phyloP scores from a whole-genome alignment of 1,140 invertebrate species.

The Steinernema feltiae region DNA sequence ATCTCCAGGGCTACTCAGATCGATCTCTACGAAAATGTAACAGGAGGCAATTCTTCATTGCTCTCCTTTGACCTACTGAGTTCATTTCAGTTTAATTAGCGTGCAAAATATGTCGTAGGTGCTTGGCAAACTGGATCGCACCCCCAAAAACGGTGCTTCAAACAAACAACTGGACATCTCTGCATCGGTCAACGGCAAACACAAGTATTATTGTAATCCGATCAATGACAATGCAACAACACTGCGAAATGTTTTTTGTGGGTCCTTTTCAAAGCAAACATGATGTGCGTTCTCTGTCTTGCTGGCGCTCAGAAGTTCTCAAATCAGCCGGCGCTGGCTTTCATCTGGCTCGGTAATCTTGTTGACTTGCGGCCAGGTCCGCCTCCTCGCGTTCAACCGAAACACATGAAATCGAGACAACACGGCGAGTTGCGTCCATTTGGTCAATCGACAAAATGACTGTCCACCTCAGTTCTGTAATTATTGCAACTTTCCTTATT shows the following conservation, averaged over 20 bases:
- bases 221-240: slow-evolving; percentile 6
- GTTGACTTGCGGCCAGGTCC: background rate
- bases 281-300: background rate
- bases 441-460: background rate
- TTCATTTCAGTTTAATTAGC: too few species aligned
- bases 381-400: background rate
- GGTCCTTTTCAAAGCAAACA: background rate
- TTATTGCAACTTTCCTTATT: background rate
- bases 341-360: background rate
- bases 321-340: background rate
- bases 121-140: too few species aligned
- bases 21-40: too few species aligned
- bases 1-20: too few species aligned
- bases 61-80: too few species aligned
- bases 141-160: too few species aligned
- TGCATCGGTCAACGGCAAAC: background rate
- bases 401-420: background rate
- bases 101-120: too few species aligned
- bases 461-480: background rate
- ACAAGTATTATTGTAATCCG: background rate
- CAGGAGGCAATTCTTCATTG: too few species aligned
- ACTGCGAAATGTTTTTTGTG: background rate
- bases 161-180: too few species aligned
- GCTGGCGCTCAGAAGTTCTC: background rate
- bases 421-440: background rate